phyloP scores from a whole-genome alignment of 2,797 vertebrate species.

The Megaceryle alcyon region DNA sequence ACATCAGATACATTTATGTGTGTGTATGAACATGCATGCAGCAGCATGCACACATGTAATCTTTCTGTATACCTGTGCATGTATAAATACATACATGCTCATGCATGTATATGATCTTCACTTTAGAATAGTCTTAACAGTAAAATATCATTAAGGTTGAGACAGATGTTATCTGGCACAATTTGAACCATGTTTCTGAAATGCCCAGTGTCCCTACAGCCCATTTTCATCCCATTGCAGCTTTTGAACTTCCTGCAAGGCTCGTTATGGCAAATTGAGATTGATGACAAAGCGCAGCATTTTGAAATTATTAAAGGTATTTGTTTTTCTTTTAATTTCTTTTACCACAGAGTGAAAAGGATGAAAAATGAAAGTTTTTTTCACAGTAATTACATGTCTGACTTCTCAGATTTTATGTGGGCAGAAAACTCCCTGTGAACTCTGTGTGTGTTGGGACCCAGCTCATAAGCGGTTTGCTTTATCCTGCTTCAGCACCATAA shows the following conservation, averaged over 20 bases:
- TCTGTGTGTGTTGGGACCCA: background rate
- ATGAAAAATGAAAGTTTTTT: conserved; percentile 10
- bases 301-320: conserved; percentile 63
- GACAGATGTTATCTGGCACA: background rate
- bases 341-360: conserved; percentile 7
- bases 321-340: conserved; percentile 41
- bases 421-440: conserved; percentile 8
- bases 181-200: conserved; percentile 12
- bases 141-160: background rate
- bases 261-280: conserved; percentile 44
- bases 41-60: background rate
- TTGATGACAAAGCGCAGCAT: conserved; percentile 44
- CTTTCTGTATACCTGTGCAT: background rate
- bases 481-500: background rate
- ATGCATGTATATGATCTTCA: accelerated
- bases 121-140: background rate
- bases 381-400: conserved; percentile 4
- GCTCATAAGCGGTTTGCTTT: background rate
- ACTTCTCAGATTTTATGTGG: background rate
- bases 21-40: background rate
- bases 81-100: background rate
- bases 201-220: background rate
- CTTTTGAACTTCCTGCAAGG: conserved; percentile 52
- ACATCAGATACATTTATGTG: background rate
- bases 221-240: background rate